A percentile compares a stretch with the other conserved stretches of the same genome.
Conservation (phyloP, 2,888 invertebrate species). For the Operophtera brumata region DNA sequence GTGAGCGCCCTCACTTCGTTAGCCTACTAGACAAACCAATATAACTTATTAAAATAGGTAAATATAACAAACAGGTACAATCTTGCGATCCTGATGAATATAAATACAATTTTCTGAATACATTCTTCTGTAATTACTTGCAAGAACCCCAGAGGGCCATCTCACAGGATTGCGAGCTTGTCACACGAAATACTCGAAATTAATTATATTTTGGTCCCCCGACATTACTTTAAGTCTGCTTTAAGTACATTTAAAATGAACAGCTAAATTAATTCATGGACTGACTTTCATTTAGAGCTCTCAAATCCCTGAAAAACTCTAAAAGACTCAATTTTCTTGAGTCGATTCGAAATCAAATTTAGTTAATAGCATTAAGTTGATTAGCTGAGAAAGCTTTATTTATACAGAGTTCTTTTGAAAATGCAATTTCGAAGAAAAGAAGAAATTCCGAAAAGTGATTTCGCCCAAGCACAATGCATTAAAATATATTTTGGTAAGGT, state of each 20-base stretch:
- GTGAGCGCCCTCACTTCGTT: too few species aligned
- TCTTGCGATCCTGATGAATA: too few species aligned
- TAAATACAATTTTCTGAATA: neutral
- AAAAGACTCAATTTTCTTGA: constrained; percentile 18
- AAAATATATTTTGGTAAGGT: neutral
- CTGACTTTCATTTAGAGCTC: constrained; percentile 16
- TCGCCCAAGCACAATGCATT: too few species aligned
- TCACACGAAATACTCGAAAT: constrained; percentile 26
- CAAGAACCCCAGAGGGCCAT: constrained; percentile 22
- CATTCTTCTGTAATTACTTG: constrained; percentile 17
- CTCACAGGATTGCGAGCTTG: constrained; percentile 22
- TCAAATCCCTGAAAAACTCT: constrained; percentile 17
- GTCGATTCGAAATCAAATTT: constrained; percentile 20
- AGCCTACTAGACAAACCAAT: too few species aligned
- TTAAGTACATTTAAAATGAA: constrained; percentile 16
- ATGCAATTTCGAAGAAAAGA: constrained; percentile 1
- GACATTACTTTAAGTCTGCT: constrained; percentile 17
- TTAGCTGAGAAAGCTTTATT: constrained; percentile 11
- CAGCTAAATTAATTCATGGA: constrained; percentile 16
- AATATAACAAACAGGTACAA: too few species aligned
- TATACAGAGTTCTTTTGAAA: neutral
- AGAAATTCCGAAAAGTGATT: neutral
- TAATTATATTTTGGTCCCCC: constrained; percentile 27
- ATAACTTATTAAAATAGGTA: too few species aligned
- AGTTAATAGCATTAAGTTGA: constrained; percentile 21